Evolutionary conservation across 2,888 invertebrate species (phyloP), one percentile per base, ranked within the genome.

Genomic region (Aspidiotus rigidus): DNA sequence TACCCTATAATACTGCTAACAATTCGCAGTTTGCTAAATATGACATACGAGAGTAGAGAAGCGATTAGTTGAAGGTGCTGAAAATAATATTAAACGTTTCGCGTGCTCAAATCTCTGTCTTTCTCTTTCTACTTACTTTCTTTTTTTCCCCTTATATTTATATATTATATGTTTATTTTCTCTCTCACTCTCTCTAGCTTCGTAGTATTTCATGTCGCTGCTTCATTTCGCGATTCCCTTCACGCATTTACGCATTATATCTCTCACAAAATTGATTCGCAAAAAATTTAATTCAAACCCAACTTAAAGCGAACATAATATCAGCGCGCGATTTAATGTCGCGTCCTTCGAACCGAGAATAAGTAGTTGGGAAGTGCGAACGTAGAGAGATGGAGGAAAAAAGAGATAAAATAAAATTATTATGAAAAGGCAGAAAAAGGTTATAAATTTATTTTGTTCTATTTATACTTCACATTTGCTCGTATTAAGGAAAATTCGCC

Each of bases 401-500:
- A 62, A 44, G 42, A 28, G 28, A 28, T 28, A 28, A 28, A 28
- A 5, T 28, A 28, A 28, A 28, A 28, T 28, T 28, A 28, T 28
- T 28, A 28, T 28, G 28, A 60, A 66, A 57, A 66, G 57, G 57
- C 59, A 40, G 10, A 10, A 16, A 67, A 67, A 67, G 42, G 59
- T 60, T 67, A 60, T 67, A 67, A 67, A 67, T 67, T 67, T 60
- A 49, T 67, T 67, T 67, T 28, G 28, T 28, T 28, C 28, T 15
- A 67, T 67, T 62, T 59, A 17, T n/a, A 57, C 17, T 16, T 66
- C 62, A 42, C 40, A 59, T 66, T 59, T 39, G 66, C n/a, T 66
- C 53, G 60, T 67, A 67, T 67, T 67, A 60, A 67, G 57, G 28
- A 67, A 67, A 60, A 60, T 59, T 67, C 60, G 28, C 67, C 39